Evolutionary conservation across 64 coral and sea anemone genomes (phyloP).

Genomic region (Pocillopora damicornis): DNA sequence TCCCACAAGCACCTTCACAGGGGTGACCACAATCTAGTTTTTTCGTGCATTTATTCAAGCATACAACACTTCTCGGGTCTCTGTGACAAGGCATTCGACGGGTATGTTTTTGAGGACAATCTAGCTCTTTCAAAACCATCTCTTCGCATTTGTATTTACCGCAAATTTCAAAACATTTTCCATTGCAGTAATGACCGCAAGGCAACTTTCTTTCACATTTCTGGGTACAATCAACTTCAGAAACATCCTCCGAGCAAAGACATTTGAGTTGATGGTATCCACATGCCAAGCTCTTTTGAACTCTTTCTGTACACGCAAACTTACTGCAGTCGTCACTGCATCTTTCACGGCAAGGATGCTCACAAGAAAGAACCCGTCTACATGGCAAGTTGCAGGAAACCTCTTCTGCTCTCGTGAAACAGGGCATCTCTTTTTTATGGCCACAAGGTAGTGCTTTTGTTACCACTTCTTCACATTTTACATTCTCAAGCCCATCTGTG

Average conservation of each 20-base stretch:
- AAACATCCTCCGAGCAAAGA: slow-evolving; percentile 23
- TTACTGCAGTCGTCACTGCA: slow-evolving; percentile 17
- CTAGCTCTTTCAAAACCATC: background rate
- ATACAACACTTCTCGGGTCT: background rate
- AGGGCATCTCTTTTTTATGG: slow-evolving; percentile 21
- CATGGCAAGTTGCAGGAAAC: slow-evolving; percentile 14
- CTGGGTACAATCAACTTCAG: background rate
- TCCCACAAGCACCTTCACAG: slow-evolving; percentile 36
- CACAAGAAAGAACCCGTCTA: slow-evolving; percentile 36
- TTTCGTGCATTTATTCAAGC: slow-evolving; percentile 21
- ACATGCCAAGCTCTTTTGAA: slow-evolving; percentile 17
- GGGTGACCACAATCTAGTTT: slow-evolving; percentile 33
- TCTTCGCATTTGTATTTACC: slow-evolving; percentile 2
- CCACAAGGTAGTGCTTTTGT: slow-evolving; percentile 19
- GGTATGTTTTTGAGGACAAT: slow-evolving; percentile 37
- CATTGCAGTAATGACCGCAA: slow-evolving; percentile 31
- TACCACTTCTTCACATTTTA: slow-evolving; percentile 1
- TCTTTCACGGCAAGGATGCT: slow-evolving; percentile 21
- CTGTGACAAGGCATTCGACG: slow-evolving; percentile 1
- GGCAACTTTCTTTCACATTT: background rate
- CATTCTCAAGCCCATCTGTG: background rate
- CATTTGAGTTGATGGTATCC: slow-evolving; percentile 34
- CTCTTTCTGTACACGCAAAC: background rate
- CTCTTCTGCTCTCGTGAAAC: background rate
- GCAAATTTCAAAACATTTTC: slow-evolving; percentile 21